Evolutionary conservation across 37 sponge, comb jelly and placozoan species (phyloP), one percentile per base, ranked within the genome.

Genomic region (Ephydatia muelleri): DNA sequence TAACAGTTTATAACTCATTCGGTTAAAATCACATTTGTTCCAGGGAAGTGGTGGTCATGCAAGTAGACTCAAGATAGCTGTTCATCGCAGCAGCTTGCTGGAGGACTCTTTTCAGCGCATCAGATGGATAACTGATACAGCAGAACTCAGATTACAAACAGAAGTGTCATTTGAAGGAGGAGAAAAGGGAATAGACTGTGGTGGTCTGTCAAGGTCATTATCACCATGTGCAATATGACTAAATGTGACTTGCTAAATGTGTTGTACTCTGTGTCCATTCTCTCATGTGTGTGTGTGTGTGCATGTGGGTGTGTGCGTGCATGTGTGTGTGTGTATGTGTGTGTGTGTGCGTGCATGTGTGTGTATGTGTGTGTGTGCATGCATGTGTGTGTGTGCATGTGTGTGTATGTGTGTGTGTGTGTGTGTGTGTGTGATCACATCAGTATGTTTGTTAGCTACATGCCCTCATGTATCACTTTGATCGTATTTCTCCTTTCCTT

Each of bases 91-190:
- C 14, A 73, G 80, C 11, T 47, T 98, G 29, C 85, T 98, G 72
- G 96, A 94, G 37, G 95, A 96, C 82, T 91, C 95, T 33, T 94
- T 83, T 82, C 73, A 87, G 48, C 38, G 65, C 36, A 87, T 98
- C 43, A 90, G 86, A 84, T 66, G 71, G 33, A 77, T 96, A 8
- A 85, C 88, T 67, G 92, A 88, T 26, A 43, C 49, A 27, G 83
- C 77, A 49, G 30, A 43, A 31, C 68, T 12, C 39, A 31, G 38
- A 36, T 23, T 9, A 23, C 5, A 23, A 12, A 23, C 5, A 31
- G n/a, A 19, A 19, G 71, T 11, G 71, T 30, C 30, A 70, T 11
- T 11, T 27, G 29, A 19, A 19, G 71, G 29, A 31, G 29, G 71
- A 70, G 71, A 19, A 19, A 19, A 31, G 29, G 25, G n/a, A 31